phyloP scores from a whole-genome alignment of 2,888 invertebrate genomes.

The Platypus cylindrus region DNA sequence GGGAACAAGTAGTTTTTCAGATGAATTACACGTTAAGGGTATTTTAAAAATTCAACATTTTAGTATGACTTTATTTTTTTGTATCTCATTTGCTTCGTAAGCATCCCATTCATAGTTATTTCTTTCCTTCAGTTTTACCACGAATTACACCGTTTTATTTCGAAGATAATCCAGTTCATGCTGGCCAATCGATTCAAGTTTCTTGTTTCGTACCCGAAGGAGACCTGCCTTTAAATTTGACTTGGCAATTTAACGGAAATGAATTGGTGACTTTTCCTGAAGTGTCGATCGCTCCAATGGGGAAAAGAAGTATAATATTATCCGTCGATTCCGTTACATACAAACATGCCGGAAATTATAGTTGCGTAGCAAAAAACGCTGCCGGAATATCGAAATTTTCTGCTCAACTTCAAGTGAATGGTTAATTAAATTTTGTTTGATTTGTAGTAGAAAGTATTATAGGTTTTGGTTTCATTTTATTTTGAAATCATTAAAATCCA shows the following conservation, averaged over 20 bases:
- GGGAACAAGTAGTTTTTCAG: constrained; percentile 38
- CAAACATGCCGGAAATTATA: constrained; percentile 60
- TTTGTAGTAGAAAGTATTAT: too few species aligned
- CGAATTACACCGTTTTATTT: constrained; percentile 52
- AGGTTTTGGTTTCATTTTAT: not conserved
- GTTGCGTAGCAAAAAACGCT: constrained; percentile 48
- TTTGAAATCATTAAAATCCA: not conserved
- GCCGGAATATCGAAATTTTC: constrained; percentile 25
- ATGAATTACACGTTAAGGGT: constrained; percentile 41
- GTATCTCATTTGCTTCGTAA: constrained; percentile 1
- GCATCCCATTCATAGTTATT: too few species aligned
- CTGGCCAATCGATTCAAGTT: constrained; percentile 48
- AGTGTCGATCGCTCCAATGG: constrained; percentile 22
- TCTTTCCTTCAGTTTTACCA: constrained; percentile 42
- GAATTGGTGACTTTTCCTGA: constrained; percentile 24
- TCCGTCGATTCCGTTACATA: constrained; percentile 52
- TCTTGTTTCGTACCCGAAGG: constrained; percentile 51
- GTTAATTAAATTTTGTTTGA: constrained; percentile 29
- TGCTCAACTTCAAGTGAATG: constrained; percentile 54
- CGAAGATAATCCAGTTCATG: constrained; percentile 48
- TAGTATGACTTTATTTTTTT: too few species aligned
- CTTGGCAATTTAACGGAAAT: constrained; percentile 46
- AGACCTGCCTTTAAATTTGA: constrained; percentile 48
- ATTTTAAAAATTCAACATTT: constrained; percentile 1
- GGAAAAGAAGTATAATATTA: constrained; percentile 41